A percentile compares a stretch with the other conserved stretches of the same genome.
phyloP scores from a whole-genome alignment of 2,888 invertebrate species.

The Galeopsomyia nigrocyanea region DNA sequence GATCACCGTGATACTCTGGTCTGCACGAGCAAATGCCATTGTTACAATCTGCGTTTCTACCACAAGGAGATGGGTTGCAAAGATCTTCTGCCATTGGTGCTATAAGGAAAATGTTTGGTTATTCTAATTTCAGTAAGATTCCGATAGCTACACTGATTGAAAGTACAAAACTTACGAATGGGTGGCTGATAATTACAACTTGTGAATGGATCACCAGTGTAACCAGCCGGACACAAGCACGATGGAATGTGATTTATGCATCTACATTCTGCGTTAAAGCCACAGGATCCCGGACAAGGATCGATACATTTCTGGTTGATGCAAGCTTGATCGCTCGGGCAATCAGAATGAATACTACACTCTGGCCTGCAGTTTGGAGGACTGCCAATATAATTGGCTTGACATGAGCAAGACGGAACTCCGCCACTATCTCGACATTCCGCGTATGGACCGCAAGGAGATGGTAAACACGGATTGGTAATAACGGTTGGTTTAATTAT shows the following conservation, averaged over 20 bases:
- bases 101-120: background rate
- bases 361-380: constrained; percentile 80
- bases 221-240: constrained; percentile 75
- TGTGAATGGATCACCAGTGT: constrained; percentile 36
- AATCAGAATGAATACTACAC: constrained; percentile 81
- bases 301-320: constrained; percentile 82
- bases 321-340: constrained; percentile 81
- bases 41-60: constrained; percentile 70
- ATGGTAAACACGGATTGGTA: constrained; percentile 71
- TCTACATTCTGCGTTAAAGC: constrained; percentile 74
- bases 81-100: constrained; percentile 67
- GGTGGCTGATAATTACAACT: constrained; percentile 76
- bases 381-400: constrained; percentile 65
- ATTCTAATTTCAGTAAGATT: background rate
- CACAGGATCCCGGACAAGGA: constrained; percentile 86
- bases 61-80: constrained; percentile 79
- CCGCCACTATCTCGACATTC: constrained; percentile 71
- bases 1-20: constrained; percentile 69
- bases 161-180: constrained; percentile 18
- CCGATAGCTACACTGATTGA: background rate
- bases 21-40: constrained; percentile 68
- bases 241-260: constrained; percentile 82
- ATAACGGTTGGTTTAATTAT: constrained; percentile 54
- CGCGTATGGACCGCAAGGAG: constrained; percentile 74
- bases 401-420: constrained; percentile 72